Evolutionary conservation across 2,113 vertebrate genomes (phyloP).

Genomic region (Acrocephalus kingi): DNA sequence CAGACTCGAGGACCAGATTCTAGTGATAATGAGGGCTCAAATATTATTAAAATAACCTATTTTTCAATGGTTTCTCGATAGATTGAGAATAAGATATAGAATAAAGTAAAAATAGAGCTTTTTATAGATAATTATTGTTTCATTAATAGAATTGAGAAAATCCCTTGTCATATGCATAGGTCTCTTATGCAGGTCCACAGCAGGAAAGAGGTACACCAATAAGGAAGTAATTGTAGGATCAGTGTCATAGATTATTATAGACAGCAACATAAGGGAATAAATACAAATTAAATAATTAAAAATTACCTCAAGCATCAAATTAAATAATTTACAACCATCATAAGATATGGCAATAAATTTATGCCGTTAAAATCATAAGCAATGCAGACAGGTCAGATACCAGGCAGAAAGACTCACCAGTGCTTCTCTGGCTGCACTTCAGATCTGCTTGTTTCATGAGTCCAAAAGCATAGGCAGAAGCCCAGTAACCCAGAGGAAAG

Average conservation of each 20-base stretch:
- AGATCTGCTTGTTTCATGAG: background rate
- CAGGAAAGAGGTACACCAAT: background rate
- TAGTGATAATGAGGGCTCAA: background rate
- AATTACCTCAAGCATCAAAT: background rate
- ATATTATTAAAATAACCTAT: background rate
- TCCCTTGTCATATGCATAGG: background rate
- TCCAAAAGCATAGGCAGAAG: background rate
- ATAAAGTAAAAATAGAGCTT: background rate
- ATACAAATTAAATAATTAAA: slow-evolving; percentile 55
- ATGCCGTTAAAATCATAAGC: background rate
- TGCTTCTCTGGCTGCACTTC: background rate
- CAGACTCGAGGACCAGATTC: background rate
- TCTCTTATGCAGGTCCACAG: background rate
- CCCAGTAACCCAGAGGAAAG: background rate
- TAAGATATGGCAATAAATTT: slow-evolving; percentile 23
- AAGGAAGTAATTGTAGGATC: background rate
- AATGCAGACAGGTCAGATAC: background rate
- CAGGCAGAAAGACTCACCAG: background rate
- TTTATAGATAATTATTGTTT: background rate
- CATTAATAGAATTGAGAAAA: background rate
- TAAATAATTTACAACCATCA: slow-evolving; percentile 15
- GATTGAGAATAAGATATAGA: background rate
- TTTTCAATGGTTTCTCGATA: background rate
- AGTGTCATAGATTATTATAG: background rate
- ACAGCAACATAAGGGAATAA: background rate